Evolutionary conservation across 2,113 vertebrate species (phyloP), one percentile per base, ranked within the genome.

Genomic region (Istiophorus platypterus): DNA sequence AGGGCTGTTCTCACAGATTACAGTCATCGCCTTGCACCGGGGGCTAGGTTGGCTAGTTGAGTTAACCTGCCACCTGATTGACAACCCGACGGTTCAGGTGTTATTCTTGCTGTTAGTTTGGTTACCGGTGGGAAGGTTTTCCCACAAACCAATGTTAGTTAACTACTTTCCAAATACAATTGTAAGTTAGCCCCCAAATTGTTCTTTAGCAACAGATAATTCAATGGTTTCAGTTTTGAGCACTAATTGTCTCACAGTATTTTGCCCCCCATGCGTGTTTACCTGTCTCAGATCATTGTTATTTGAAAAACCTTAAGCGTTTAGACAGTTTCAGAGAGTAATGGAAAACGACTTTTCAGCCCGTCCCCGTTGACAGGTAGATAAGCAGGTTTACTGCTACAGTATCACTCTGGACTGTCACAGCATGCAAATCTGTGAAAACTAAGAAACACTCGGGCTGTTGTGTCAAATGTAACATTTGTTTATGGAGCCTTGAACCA

Each of bases 361-460:
- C 24, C 1, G 20, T 10, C 27, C 20, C 13, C 29, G 17, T 14
- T 69, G 14, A 20, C 26, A 34, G 56, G 24, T 27, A 7, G 5
- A 17, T 18, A 18, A 47, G 18, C 54, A 24, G 47, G 17, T 56
- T 82, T 63, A n/a, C n/a, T n/a, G n/a, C n/a, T n/a, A 54, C 39
- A 29, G 15, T 52, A 56, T 76, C 22, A 66, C 3, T 69, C 24
- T 26, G 78, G 72, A 88, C 80, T 84, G 54, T 87, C 72, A 72
- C 31, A 6, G 51, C 81, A 24, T 22, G 2, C 66, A 4, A 31
- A 4, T 17, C 0, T 39, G 5, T 29, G 22, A 22, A 22, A 59
- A 20, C 14, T 17, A 26, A 61, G 31, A n/a, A 1, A 34, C 17
- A 5, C n/a, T 20, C 1, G 26, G 41, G 9, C 5, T 65, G 15